A percentile compares a stretch with the other conserved stretches of the same genome.
phyloP scores from a whole-genome alignment of 2,888 invertebrate genomes.

The Drosophila fulvimacula region DNA sequence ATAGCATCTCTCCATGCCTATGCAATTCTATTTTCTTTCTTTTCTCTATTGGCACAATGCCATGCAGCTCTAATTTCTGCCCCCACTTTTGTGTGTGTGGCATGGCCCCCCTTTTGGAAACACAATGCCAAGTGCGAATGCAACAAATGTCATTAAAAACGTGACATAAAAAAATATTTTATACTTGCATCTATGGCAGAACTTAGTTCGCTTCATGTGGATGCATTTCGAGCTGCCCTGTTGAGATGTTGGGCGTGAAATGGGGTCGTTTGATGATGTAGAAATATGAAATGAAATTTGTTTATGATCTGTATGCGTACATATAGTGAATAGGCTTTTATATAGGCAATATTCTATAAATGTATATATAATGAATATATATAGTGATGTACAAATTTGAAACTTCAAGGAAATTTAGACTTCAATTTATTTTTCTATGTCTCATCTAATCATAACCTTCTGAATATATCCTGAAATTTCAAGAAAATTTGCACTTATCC shows the following conservation, averaged over 20 bases:
- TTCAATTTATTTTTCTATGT: no score
- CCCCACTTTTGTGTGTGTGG: slow-evolving; percentile 16
- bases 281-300: background rate
- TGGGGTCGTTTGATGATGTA: background rate
- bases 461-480: background rate
- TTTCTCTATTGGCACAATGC: slow-evolving; percentile 33
- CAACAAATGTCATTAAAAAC: slow-evolving; percentile 79
- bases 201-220: slow-evolving; percentile 35
- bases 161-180: slow-evolving; percentile 76
- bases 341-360: no score
- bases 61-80: slow-evolving; percentile 29
- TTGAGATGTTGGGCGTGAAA: background rate
- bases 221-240: slow-evolving; percentile 32
- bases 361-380: background rate
- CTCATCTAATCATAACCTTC: background rate
- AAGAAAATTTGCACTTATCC: background rate
- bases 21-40: background rate
- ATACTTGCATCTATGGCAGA: slow-evolving; percentile 49
- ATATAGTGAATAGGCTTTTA: no score
- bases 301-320: no score
- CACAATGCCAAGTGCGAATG: slow-evolving; percentile 63
- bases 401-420: background rate
- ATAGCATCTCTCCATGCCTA: background rate
- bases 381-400: no score
- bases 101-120: background rate